Evolutionary conservation across 2,888 invertebrate species (phyloP).

Genomic region (Melieria crassipennis): DNA sequence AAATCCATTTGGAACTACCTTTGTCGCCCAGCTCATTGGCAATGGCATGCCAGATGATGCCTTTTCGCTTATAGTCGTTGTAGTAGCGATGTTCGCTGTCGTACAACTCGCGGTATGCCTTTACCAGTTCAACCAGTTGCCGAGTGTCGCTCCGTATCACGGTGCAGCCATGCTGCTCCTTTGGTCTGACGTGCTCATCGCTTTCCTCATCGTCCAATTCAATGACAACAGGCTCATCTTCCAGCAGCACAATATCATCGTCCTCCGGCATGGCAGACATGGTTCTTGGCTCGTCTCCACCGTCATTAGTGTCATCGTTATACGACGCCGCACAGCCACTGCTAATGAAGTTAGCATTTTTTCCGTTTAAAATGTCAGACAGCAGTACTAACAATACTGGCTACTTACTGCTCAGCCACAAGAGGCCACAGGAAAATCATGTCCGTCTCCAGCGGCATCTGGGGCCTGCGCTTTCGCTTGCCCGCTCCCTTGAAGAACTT

Average conservation of each 20-base stretch:
- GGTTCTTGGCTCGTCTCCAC: neutral
- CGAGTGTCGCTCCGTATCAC: slow-evolving; percentile 29
- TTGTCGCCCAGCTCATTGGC: slow-evolving; percentile 54
- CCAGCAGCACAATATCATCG: slow-evolving; percentile 42
- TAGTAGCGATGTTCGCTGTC: slow-evolving; percentile 42
- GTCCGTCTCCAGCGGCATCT: slow-evolving; percentile 53
- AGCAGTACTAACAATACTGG: neutral
- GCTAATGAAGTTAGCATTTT: slow-evolving; percentile 23
- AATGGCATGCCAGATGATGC: slow-evolving; percentile 56
- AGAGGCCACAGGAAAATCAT: slow-evolving; percentile 56
- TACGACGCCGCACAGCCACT: slow-evolving; percentile 31
- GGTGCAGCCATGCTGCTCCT: slow-evolving; percentile 3
- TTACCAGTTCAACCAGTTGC: slow-evolving; percentile 48
- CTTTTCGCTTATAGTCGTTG: slow-evolving; percentile 50
- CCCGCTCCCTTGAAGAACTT: slow-evolving; percentile 40
- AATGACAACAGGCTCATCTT: slow-evolving; percentile 45
- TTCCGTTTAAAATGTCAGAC: neutral
- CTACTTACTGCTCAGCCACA: slow-evolving; percentile 43
- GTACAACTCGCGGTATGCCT: slow-evolving; percentile 54
- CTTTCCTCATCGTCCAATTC: slow-evolving; percentile 49
- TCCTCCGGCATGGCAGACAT: slow-evolving; percentile 17
- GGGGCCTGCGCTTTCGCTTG: slow-evolving; percentile 45
- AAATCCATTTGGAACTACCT: slow-evolving; percentile 36
- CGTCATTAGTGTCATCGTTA: slow-evolving; percentile 18
- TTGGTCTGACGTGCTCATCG: neutral